A percentile compares a stretch with the other conserved stretches of the same genome.
Conservation (phyloP, 2,113 vertebrate species). For the Syngnathus floridae region DNA sequence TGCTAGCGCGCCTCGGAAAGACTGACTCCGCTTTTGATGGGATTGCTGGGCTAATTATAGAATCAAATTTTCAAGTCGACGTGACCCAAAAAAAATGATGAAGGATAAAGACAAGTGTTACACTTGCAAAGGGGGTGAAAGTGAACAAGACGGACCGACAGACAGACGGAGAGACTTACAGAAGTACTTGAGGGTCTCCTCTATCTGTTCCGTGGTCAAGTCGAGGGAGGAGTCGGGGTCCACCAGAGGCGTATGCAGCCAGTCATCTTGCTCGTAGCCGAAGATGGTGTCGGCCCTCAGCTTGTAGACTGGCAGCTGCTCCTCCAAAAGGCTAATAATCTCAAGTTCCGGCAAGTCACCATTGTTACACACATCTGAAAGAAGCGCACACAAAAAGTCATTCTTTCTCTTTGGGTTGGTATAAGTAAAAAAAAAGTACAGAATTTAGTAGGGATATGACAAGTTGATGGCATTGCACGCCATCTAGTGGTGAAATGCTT, state of each 20-base stretch:
- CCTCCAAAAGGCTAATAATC: constrained; percentile 97
- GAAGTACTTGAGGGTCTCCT: constrained; percentile 98
- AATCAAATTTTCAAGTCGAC: constrained; percentile 5
- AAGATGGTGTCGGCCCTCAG: constrained; percentile 95
- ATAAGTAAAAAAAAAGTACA: neutral
- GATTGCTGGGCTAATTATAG: constrained; percentile 25
- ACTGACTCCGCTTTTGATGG: constrained; percentile 30
- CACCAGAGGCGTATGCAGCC: constrained; percentile 93
- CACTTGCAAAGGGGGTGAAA: neutral
- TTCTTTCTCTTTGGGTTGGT: neutral
- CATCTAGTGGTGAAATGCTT: constrained; percentile 50
- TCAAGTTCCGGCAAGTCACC: constrained; percentile 97
- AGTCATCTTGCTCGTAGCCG: constrained; percentile 97
- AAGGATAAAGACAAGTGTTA: constrained; percentile 19
- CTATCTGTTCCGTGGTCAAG: constrained; percentile 92
- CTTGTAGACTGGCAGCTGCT: constrained; percentile 94
- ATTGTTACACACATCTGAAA: constrained; percentile 94
- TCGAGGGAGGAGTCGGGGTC: constrained; percentile 81
- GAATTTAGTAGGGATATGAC: too few species aligned
- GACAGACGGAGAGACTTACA: constrained; percentile 73
- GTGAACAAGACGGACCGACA: too few species aligned
- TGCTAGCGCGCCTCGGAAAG: neutral
- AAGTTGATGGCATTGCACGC: constrained; percentile 15
- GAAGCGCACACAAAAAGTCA: constrained; percentile 7
- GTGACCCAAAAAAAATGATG: constrained; percentile 44